Base-by-base conservation (phyloP, 2,888 invertebrate genomes). In the Electrophaes corylata region DNA sequence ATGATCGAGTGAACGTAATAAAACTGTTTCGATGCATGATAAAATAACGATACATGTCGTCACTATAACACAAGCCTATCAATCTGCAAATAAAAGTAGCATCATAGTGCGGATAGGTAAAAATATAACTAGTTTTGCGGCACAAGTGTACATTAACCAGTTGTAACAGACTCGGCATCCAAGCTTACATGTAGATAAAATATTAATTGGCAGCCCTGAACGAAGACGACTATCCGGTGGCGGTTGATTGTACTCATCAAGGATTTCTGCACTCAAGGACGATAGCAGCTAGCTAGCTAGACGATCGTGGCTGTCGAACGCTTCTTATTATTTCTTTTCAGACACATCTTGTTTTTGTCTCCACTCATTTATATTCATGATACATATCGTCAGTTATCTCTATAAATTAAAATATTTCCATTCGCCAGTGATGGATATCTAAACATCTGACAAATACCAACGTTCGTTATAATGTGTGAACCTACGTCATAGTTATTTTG, bases 161-260 rank as follows among this genome's bases (percentile, higher is more conserved):
- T 75, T 72, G 71, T 72, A 73, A 74, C 69, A 70, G 66, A 68
- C 59, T 53, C 63, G 65, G 69, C 66, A 43, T 46, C 59, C 69
- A 65, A 62, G 69, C 70, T 70, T 72, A 75, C 67, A 75, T 73
- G 77, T 76, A 78, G 72, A 76, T 81, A 81, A 76, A 79, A 74
- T 73, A 83, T 79, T 83, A 84, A 84, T 88, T 81, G 88, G 78
- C 86, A 88, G 82, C 90, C 89, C 89, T 90, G 84, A 72, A 79
- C 79, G 79, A 71, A 81, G 79, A 71, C 78, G 76, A 83, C 84
- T 88, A 86, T 85, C 86, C 90, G 84, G 88, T 87, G 88, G 88
- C 89, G 87, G 91, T 91, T 91, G 89, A 91, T 88, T 91, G 91
- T 90, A 90, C 91, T 88, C 91, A 91, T 91, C 91, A 90, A 91